Evolutionary conservation across 2,797 vertebrate genomes (phyloP), one percentile per base, ranked within the genome.

Genomic region (Dryobates pubescens): DNA sequence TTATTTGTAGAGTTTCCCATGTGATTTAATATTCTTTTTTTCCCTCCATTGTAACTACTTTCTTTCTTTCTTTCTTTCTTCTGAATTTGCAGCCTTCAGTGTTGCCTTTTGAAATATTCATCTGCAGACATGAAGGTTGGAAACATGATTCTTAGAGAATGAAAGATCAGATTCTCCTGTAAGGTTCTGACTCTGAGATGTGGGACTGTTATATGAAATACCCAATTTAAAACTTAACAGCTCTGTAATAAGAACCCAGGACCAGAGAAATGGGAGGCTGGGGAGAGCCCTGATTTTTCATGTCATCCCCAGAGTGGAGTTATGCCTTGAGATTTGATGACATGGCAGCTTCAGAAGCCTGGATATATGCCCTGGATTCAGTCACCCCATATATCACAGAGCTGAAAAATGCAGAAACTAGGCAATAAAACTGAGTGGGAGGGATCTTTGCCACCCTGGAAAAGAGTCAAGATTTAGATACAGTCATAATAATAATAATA

Each of bases 391-490:
- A 16, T 17, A 87, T 94, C 80, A 86, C 41, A 83, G 70, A 61
- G 65, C 38, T 64, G 64, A 82, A 95, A 92, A 93, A 88, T 23
- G 22, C 76, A 89, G 47, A 51, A 90, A 71, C 70, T 24, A 51
- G 80, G 88, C 83, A 76, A 38, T 38, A 74, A 89, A 87, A 82
- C 19, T 43, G 69, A 89, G 56, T 43, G 63, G 59, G 75, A 75
- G 72, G 62, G 62, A 19, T 7, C 41, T 80, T 89, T 89, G 32
- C 79, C 82, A 72, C 75, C 58, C 51, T 94, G 86, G 79, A 82
- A 93, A 89, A 20, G 18, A n/a, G 65, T 92, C 69, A 92, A 65
- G 15, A 41, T n/a, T 47, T 32, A 72, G 51, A 57, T 68, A 56
- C 11, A 54, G 61, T 43, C 38, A 38, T 38, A 12, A 38, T 53